Evolutionary conservation across 1,140 invertebrate species (phyloP).

Genomic region (Drosophila seguyi): DNA sequence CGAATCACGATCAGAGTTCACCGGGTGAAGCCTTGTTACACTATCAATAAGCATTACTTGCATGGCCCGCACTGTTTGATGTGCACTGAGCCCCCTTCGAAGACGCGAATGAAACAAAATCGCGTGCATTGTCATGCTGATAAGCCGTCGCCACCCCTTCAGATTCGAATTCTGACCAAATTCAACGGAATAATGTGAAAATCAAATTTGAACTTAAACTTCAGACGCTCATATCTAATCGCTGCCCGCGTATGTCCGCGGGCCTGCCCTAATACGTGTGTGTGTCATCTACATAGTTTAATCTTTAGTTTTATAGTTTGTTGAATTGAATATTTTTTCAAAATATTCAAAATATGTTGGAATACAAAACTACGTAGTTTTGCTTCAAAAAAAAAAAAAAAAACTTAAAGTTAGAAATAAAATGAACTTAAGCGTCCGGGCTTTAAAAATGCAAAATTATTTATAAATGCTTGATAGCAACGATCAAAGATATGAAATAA

Average conservation of each 20-base stretch:
- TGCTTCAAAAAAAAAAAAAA: background rate
- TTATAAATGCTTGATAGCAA: no score
- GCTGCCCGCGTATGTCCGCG: background rate
- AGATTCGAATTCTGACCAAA: slow-evolving; percentile 8
- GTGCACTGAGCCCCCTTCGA: background rate
- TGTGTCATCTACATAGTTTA: slow-evolving; percentile 1
- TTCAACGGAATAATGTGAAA: slow-evolving; percentile 20
- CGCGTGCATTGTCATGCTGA: slow-evolving; percentile 41
- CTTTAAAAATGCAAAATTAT: background rate
- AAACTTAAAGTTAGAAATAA: background rate
- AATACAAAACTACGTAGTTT: no score
- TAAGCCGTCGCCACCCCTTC: slow-evolving; percentile 18
- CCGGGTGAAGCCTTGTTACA: slow-evolving; percentile 22
- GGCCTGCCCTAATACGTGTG: slow-evolving; percentile 10
- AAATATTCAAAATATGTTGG: background rate
- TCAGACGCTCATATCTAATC: slow-evolving; percentile 11
- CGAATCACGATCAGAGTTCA: slow-evolving; percentile 21
- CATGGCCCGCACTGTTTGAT: slow-evolving; percentile 41
- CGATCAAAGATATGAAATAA: background rate
- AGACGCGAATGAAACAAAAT: slow-evolving; percentile 2
- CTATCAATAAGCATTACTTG: slow-evolving; percentile 23
- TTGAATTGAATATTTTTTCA: background rate
- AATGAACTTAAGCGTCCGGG: rapidly evolving
- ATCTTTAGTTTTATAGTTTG: background rate
- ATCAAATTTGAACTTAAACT: slow-evolving; percentile 8